These are phyloP conservation scores for Odocoileus virginianus DNA, from an alignment of 2,113 vertebrate species.

Conservation along the genomic window DNA sequence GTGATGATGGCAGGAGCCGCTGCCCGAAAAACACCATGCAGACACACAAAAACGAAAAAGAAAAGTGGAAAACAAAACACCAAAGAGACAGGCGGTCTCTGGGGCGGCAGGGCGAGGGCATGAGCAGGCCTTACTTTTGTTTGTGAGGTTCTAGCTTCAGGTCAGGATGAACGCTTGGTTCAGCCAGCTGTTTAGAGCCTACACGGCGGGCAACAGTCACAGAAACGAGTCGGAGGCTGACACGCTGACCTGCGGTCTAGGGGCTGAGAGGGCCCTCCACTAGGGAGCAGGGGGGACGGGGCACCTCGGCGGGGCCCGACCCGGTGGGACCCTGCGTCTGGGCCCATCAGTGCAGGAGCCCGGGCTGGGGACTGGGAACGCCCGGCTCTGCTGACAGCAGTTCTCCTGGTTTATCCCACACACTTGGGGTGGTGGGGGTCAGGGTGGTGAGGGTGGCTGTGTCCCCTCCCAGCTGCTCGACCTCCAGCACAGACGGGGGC, in stretches of 20 bases:
- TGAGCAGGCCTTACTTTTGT: slow-evolving; percentile 70
- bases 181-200: slow-evolving; percentile 74
- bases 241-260: slow-evolving; percentile 28
- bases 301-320: neutral
- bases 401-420: neutral
- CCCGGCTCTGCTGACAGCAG: neutral
- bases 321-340: neutral
- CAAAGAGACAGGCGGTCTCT: slow-evolving; percentile 67
- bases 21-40: slow-evolving; percentile 74
- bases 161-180: slow-evolving; percentile 75
- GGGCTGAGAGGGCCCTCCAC: slow-evolving; percentile 54
- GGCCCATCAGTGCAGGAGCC: neutral
- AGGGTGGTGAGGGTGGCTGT: neutral
- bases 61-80: slow-evolving; percentile 68
- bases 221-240: slow-evolving; percentile 72
- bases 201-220: slow-evolving; percentile 70
- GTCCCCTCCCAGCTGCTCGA: neutral
- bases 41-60: slow-evolving; percentile 71
- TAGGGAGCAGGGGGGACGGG: neutral
- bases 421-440: neutral
- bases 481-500: neutral
- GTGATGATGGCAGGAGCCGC: slow-evolving; percentile 59
- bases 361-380: neutral
- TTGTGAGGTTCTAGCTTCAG: slow-evolving; percentile 73
- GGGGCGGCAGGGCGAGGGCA: slow-evolving; percentile 58